A percentile compares a stretch with the other conserved stretches of the same genome.
Conservation (phyloP, 2,113 vertebrate species). For the Mastomys coucha region DNA sequence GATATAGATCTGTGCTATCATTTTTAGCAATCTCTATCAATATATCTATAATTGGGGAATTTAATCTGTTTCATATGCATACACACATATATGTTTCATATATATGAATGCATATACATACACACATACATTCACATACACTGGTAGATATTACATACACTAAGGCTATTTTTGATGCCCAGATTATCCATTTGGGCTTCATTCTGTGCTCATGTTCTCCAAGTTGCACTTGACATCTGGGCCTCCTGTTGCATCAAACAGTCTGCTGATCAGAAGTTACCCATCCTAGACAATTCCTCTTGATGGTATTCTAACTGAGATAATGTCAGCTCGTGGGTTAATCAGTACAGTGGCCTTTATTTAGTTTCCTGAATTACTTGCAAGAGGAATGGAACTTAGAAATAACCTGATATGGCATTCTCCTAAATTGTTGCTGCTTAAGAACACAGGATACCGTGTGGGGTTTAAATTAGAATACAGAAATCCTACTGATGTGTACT, state of each 20-base stretch:
- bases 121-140: background rate
- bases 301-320: background rate
- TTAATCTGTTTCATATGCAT: constrained; percentile 53
- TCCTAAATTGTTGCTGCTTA: background rate
- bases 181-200: constrained; percentile 54
- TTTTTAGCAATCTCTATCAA: constrained; percentile 79
- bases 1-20: constrained; percentile 67
- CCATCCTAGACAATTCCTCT: background rate
- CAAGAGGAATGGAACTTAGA: background rate
- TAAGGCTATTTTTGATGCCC: constrained; percentile 27
- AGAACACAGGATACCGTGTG: background rate
- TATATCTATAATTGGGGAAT: constrained; percentile 73
- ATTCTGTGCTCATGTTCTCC: constrained; percentile 46
- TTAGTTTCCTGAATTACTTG: background rate
- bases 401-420: background rate
- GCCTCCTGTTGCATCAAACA: background rate
- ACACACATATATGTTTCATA: background rate
- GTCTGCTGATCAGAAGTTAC: constrained; percentile 38
- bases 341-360: constrained; percentile 11
- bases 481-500: background rate
- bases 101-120: background rate
- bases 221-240: constrained; percentile 71
- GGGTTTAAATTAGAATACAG: background rate
- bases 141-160: constrained; percentile 38
- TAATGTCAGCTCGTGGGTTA: background rate